Conservation (phyloP, 2,113 vertebrate species). For the Ochotona curzoniae region DNA sequence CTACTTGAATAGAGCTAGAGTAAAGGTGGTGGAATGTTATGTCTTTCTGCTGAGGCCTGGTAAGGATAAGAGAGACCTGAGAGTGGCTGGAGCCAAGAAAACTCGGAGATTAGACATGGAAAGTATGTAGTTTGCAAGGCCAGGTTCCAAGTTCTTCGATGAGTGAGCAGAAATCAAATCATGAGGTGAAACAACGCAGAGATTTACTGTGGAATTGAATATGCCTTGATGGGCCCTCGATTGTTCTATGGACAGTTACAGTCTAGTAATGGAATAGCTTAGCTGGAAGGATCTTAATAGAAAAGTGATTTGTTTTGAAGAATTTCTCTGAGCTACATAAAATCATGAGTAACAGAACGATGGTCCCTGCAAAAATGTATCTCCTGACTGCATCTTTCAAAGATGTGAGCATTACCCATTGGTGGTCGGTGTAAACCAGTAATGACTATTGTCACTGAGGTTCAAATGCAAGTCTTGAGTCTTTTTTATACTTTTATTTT, state of each 20-base stretch:
- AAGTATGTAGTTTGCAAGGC: background rate
- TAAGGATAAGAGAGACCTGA: background rate
- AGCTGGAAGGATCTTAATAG: background rate
- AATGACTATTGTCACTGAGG: background rate
- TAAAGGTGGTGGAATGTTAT: background rate
- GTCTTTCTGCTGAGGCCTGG: background rate
- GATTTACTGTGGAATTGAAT: background rate
- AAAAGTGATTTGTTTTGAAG: background rate
- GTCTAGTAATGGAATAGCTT: background rate
- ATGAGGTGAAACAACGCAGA: background rate
- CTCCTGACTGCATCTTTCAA: background rate
- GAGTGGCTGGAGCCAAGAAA: background rate
- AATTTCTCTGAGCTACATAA: background rate
- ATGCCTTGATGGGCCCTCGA: background rate
- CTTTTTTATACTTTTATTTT: background rate
- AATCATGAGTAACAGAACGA: background rate
- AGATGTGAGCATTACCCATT: background rate
- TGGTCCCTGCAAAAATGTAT: background rate
- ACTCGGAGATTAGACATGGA: background rate
- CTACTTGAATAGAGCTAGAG: background rate
- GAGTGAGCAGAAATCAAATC: constrained; percentile 5
- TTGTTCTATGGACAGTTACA: background rate
- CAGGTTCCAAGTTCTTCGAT: constrained; percentile 7
- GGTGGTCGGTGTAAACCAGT: background rate
- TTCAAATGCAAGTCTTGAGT: background rate